Base-by-base conservation (phyloP, 2,113 vertebrate genomes). In the Butorides virescens region DNA sequence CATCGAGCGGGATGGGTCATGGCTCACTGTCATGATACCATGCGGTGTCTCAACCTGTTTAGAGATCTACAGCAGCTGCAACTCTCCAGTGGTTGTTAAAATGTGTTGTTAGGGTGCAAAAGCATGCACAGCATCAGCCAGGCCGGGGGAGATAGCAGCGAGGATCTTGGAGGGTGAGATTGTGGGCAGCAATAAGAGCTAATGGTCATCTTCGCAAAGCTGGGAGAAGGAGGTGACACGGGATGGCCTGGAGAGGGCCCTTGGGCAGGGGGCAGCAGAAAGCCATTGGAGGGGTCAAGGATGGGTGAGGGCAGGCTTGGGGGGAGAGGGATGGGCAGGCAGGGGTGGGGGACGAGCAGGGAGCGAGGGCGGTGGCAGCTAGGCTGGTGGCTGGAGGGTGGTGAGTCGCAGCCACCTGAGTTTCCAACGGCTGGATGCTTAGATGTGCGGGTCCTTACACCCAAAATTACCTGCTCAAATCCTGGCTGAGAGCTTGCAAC, bases 341-440 rank as follows among this genome's bases (percentile, higher is more conserved):
- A 73, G 53, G 52, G 52, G 10, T 49, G 46, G 7, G 18, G 42
- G 7, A 30, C 44, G 63, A n/a, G 26, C 22, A 19, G 20, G 23
- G 15, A 0, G 1, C 29, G 56, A 37, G 26, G 32, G 50, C 39
- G n/a, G 34, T 21, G 36, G 29, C 71, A 71, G 25, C 39, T 34
- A 5, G 30, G 18, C 25, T 71, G 47, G 27, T 15, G 22, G 21
- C 10, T 25, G 34, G 34, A 77, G 29, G 55, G 29, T 74, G 14
- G 1, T 0, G 4, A 26, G 59, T 44, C 9, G 9, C 39, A 53
- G 39, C 30, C 50, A 13, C 6, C 0, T 11, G 78, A 66, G n/a
- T 50, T 65, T 49, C 72, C 72, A 59, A 1, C 13, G 62, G 53
- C 63, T 37, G 37, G 55, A 9, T 8, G 21, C 39, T 46, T 13